Percentiles rank a stretch among this genome's conserved stretches.
These are phyloP conservation scores for Gila robusta DNA, from an alignment of 2,797 vertebrate genomes.

Conservation along the genomic window DNA sequence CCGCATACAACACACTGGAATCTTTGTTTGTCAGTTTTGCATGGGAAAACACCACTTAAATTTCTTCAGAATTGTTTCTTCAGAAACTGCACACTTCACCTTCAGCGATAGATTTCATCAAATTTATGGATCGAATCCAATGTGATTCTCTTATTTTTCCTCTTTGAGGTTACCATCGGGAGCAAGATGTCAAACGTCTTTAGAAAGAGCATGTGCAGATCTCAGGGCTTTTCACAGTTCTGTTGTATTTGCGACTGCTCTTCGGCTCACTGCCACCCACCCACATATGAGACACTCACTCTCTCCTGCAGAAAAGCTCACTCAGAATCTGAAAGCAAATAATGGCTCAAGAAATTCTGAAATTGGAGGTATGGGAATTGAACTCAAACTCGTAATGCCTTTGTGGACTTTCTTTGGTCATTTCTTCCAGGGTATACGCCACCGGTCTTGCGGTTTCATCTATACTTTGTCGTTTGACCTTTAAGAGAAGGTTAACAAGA, in stretches of 20 bases:
- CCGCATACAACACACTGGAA: no score
- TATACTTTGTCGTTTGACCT: constrained; percentile 23
- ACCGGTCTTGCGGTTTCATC: background rate
- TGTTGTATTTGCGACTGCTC: constrained; percentile 26
- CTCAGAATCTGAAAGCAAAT: constrained; percentile 10
- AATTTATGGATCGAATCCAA: background rate
- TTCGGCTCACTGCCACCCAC: constrained; percentile 20
- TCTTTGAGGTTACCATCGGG: background rate
- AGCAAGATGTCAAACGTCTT: constrained; percentile 1
- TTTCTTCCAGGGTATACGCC: background rate
- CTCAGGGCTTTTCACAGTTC: constrained; percentile 7
- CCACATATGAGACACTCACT: constrained; percentile 11
- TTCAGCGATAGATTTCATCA: background rate
- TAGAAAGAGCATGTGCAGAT: constrained; percentile 1
- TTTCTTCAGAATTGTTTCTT: background rate
- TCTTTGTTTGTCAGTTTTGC: background rate
- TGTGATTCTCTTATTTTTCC: background rate
- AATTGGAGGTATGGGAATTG: constrained; percentile 2
- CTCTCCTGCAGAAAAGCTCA: background rate
- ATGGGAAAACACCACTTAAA: constrained; percentile 6
- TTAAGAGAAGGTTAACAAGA: background rate
- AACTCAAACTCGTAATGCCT: constrained; percentile 9
- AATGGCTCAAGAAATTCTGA: background rate
- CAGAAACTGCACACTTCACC: constrained; percentile 6
- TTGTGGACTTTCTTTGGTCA: background rate